Evolutionary conservation across 2,797 vertebrate genomes (phyloP).

Genomic region (Leucoraja ocellata): DNA sequence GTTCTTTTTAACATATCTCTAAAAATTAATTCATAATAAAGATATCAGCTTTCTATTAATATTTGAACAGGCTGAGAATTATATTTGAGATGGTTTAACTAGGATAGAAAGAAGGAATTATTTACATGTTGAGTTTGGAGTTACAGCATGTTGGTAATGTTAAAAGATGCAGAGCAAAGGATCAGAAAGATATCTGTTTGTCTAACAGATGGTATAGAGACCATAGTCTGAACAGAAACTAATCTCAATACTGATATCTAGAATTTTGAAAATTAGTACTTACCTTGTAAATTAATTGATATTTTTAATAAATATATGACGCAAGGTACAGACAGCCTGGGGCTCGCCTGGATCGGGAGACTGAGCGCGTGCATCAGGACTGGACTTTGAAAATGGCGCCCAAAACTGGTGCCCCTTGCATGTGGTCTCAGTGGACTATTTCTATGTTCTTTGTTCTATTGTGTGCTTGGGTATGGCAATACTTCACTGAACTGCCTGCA

Average conservation of each 20-base stretch:
- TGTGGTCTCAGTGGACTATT: too few species aligned
- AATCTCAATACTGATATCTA: not conserved
- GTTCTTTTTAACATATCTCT: not conserved
- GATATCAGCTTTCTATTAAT: not conserved
- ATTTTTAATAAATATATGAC: not conserved
- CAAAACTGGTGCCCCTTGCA: too few species aligned
- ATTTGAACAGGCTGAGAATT: not conserved
- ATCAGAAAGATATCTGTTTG: not conserved
- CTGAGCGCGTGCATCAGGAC: too few species aligned
- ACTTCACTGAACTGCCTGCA: too few species aligned
- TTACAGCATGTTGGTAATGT: too few species aligned
- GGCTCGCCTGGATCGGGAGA: too few species aligned
- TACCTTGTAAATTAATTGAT: not conserved
- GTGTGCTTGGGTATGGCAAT: too few species aligned
- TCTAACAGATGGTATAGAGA: not conserved
- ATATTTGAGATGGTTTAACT: not conserved
- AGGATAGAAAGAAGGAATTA: not conserved
- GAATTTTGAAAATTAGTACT: not conserved
- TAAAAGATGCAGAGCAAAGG: too few species aligned
- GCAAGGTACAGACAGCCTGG: not conserved
- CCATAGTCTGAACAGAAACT: too few species aligned
- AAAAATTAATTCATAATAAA: not conserved
- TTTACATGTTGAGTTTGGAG: not conserved
- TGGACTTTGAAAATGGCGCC: too few species aligned
- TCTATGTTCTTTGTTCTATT: too few species aligned